Evolutionary conservation across 2,113 vertebrate genomes (phyloP).

Genomic region (Plecturocebus donacophilus): DNA sequence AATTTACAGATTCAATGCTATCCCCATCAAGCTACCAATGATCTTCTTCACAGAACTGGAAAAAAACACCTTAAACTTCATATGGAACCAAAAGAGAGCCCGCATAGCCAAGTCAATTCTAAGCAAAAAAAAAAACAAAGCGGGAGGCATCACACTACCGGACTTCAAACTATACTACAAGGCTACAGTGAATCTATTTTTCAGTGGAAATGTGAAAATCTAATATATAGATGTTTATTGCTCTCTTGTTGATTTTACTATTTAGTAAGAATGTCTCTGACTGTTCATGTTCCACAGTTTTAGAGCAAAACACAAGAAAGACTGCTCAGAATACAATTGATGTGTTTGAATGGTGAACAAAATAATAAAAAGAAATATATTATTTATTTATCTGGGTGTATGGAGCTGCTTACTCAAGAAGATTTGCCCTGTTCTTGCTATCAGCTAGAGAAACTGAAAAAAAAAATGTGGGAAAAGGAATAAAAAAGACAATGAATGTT

Average conservation of each 20-base stretch:
- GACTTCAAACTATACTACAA: too few species aligned
- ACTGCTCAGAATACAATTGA: constrained; percentile 21
- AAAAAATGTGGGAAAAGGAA: neutral
- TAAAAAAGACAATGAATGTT: neutral
- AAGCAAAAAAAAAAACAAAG: too few species aligned
- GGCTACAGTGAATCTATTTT: constrained; percentile 43
- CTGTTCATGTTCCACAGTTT: constrained; percentile 23
- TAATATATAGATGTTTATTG: neutral
- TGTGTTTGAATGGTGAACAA: constrained; percentile 64
- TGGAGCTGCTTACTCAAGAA: constrained; percentile 55
- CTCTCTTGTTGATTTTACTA: neutral
- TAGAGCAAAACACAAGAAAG: constrained; percentile 46
- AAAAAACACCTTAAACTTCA: too few species aligned
- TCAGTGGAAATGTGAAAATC: constrained; percentile 47
- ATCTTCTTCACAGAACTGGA: too few species aligned
- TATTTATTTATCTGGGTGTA: neutral
- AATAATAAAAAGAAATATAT: constrained; percentile 38
- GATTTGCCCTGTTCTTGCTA: constrained; percentile 47
- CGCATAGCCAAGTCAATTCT: too few species aligned
- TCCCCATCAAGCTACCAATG: too few species aligned
- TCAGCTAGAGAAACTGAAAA: constrained; percentile 51
- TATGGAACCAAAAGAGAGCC: too few species aligned
- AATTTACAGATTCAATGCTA: too few species aligned
- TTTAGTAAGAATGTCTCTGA: constrained; percentile 45
- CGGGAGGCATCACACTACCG: too few species aligned